Base-by-base conservation (phyloP, 2,797 vertebrate genomes). In the Gastrophryne carolinensis region DNA sequence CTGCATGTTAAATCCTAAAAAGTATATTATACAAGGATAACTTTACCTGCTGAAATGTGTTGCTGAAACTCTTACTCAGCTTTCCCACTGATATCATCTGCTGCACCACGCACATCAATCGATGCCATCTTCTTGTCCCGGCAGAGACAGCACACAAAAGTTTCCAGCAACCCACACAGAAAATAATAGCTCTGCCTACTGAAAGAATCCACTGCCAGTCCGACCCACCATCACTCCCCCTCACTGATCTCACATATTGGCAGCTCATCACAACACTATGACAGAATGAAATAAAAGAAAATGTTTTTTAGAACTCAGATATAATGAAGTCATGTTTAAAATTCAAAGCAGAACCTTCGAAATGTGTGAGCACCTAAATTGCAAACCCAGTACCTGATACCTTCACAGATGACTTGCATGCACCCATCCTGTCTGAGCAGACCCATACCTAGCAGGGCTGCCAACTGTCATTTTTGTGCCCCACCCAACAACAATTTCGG, bases 81-180 rank as follows among this genome's bases (percentile, higher is more conserved):
- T 34, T 41, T 39, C 66, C 52, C 52, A 69, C 66, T 30, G 24
- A 39, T 15, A 41, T 69, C 66, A 69, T 69, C 66, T 69, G 66
- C 66, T 69, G 29, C 34, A 57, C 52, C 52, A 56, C 66, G 50
- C 27, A 68, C 65, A 57, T 44, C 12, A 44, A 26, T 27, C 5
- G 13, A 68, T 19, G 34, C n/a, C 35, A 29, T 56, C 24, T 24
- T 12, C 23, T 41, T 69, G 15, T 6, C 50, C 34, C n/a, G 35
- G 66, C 52, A 57, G 64, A 53, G 23, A 26, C 17, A 47, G 23
- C 17, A 26, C 15, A 24, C n/a, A 50, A 64, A 69, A 44, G 66
- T 69, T 69, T 56, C 35, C 54, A 54, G 32, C n/a, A 27, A 26
- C 21, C 17, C 9, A 39, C 11, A 69, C 17, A 71, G 32, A 27